A percentile compares a stretch with the other conserved stretches of the same genome.
phyloP scores from a whole-genome alignment of 1,140 invertebrate genomes.

The Ceratina japonica region DNA sequence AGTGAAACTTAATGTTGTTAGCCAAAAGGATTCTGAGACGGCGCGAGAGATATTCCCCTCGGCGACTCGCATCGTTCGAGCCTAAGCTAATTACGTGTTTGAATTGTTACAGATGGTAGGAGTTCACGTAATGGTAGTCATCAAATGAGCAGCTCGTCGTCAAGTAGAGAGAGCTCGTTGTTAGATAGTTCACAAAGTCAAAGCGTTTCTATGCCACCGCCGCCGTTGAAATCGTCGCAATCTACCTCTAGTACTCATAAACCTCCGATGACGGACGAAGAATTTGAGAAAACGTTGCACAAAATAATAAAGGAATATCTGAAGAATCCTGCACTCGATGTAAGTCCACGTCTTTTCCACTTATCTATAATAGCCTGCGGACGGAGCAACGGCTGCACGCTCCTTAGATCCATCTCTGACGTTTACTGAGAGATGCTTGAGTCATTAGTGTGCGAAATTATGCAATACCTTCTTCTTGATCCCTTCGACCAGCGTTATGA shows the following conservation, averaged over 20 bases:
- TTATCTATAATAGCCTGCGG: not conserved
- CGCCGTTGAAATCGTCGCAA: constrained; percentile 69
- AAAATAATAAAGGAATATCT: constrained; percentile 68
- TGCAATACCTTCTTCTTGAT: constrained; percentile 71
- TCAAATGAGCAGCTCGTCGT: constrained; percentile 73
- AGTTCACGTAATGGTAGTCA: constrained; percentile 82
- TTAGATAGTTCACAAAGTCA: constrained; percentile 69
- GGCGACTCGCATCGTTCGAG: not conserved
- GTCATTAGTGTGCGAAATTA: constrained; percentile 78
- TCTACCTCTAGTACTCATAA: constrained; percentile 61
- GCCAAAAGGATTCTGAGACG: constrained; percentile 68
- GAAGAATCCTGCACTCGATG: constrained; percentile 63
- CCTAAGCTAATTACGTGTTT: constrained; percentile 5
- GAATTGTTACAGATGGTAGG: constrained; percentile 75
- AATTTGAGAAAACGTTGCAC: constrained; percentile 65
- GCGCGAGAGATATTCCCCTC: not conserved
- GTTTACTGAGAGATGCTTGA: constrained; percentile 74
- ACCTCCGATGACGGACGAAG: constrained; percentile 63
- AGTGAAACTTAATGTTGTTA: constrained; percentile 63
- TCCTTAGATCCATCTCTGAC: constrained; percentile 77
- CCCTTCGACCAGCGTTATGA: constrained; percentile 20
- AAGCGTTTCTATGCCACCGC: constrained; percentile 72
- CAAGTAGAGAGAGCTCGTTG: constrained; percentile 67
- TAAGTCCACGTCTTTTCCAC: constrained; percentile 52
- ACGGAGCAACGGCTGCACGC: constrained; percentile 53